phyloP scores from a whole-genome alignment of 2,113 vertebrate genomes.

The Hyperopisus bebe region DNA sequence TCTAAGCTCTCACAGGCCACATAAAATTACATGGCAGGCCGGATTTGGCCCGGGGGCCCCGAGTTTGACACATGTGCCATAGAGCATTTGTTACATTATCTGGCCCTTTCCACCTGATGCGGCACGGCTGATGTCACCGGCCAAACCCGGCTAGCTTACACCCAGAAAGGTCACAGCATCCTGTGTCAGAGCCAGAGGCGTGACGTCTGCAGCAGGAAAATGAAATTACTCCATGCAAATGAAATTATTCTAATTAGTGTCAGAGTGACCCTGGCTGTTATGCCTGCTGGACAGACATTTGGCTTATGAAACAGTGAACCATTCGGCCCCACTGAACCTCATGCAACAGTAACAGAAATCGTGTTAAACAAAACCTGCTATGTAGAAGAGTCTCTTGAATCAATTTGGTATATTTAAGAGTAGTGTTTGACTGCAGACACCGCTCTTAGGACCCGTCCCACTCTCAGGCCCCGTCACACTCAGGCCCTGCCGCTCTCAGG shows the following conservation, averaged over 20 bases:
- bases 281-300: not conserved
- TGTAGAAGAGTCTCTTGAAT: not conserved
- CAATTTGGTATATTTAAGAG: not conserved
- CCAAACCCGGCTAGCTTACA: not conserved
- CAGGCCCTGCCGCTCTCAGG: no score
- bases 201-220: not conserved
- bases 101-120: not conserved
- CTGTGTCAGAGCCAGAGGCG: not conserved
- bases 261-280: not conserved
- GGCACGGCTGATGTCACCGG: not conserved
- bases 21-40: slow-evolving; percentile 18
- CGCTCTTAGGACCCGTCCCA: no score
- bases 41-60: not conserved
- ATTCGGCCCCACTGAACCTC: not conserved
- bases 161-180: not conserved
- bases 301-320: not conserved
- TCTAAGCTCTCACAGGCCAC: not conserved
- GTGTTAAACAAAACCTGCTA: not conserved
- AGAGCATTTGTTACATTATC: not conserved
- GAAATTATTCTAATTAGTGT: slow-evolving; percentile 11
- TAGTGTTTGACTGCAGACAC: not conserved
- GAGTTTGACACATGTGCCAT: slow-evolving; percentile 14
- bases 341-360: not conserved
- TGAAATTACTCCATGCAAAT: not conserved
- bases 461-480: no score